Conservation (phyloP, 2,113 vertebrate genomes). For the Delphinapterus leucas region DNA sequence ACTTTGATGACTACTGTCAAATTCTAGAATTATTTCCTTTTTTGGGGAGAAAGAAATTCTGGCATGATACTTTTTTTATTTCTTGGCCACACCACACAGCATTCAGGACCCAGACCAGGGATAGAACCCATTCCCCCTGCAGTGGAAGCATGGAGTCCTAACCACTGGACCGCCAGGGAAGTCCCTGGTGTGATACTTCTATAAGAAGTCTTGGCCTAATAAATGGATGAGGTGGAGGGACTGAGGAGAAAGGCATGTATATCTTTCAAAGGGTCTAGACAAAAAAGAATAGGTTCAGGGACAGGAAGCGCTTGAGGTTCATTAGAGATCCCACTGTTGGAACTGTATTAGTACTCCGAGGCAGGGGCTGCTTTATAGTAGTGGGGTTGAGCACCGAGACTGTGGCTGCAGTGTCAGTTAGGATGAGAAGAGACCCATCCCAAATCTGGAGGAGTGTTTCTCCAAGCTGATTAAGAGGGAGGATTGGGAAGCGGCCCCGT, state of each 20-base stretch:
- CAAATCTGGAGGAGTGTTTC: not conserved
- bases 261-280: not conserved
- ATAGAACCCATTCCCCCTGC: too few relatives aligned
- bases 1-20: not conserved
- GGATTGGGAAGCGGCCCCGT: not conserved
- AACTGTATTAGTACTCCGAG: not conserved
- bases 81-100: too few relatives aligned
- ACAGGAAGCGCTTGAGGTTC: not conserved
- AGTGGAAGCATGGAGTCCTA: too few relatives aligned
- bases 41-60: not conserved
- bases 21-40: not conserved
- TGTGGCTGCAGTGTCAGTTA: not conserved
- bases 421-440: not conserved
- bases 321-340: not conserved
- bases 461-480: not conserved
- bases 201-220: not conserved
- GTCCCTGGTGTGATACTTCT: too few relatives aligned
- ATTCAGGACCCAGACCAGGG: too few relatives aligned
- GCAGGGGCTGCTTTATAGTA: not conserved
- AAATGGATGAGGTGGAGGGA: not conserved
- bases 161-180: too few relatives aligned
- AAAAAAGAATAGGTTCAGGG: not conserved
- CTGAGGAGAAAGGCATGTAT: not conserved
- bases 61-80: not conserved
- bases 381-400: not conserved